Base-by-base conservation (phyloP, 2,797 vertebrate genomes). In the Lycodopsis pacificus region DNA sequence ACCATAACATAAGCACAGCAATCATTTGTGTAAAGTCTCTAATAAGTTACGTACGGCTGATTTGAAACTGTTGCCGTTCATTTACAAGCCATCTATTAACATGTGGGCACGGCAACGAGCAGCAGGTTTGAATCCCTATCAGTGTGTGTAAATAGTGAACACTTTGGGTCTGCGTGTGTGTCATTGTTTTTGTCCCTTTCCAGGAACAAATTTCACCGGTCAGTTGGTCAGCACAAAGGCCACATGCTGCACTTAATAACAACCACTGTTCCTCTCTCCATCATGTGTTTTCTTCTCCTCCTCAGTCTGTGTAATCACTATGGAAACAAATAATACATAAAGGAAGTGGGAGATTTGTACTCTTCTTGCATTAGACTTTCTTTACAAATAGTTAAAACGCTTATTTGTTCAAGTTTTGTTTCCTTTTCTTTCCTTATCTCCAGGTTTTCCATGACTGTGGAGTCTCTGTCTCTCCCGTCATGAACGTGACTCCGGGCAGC, bases 151-250 rank as follows among this genome's bases (percentile, higher is more conserved):
- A 81, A 85, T 1, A 77, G 30, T 44, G 27, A 27, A 42, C 62
- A 17, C 57, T 27, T 5, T 22, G 44, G 44, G 13, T 44, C 56
- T 84, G 34, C 27, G 38, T 59, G 48, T 17, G 15, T 36, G 27
- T 44, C 27, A 34, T 56, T 84, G 69, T 79, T 76, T 65, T 76
- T 65, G 59, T 68, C 13, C 6, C 66, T 81, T 86, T 86, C 86
- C 82, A 57, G 74, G 58, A 59, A 38, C 34, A 11, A 73, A 73
- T 82, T 77, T 80, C 68, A 71, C 72, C 7, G 38, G 48, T 81
- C 70, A 76, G 75, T 65, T 68, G 77, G 30, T 80, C 59, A 9
- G 49, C 76, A 86, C 79, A 89, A 84, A 87, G 79, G 72, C 74
- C 53, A 14, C 63, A 22, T 48, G 17, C 70, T n/a, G 46, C 30